Base-by-base conservation (phyloP, 2,113 vertebrate species). In the Hippocampus zosterae region DNA sequence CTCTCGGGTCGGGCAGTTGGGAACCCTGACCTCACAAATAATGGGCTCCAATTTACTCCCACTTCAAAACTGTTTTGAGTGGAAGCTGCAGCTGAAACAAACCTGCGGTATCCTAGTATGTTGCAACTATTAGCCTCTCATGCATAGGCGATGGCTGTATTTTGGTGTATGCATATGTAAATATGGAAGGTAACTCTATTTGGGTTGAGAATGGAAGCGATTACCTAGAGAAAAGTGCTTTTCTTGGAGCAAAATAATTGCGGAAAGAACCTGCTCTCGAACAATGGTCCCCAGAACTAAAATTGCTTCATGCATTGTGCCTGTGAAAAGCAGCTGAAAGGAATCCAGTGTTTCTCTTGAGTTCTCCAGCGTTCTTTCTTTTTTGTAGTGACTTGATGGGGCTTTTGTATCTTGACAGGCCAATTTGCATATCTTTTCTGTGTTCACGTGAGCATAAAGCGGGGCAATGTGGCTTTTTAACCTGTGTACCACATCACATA, bases 371-470 rank as follows among this genome's bases (percentile, higher is more conserved):
- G 65, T 63, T 19, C 18, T 16, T 72, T 65, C 73, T 63, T 59
- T 71, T 77, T 81, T 77, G 88, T 84, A 77, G 76, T 40, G 65
- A 56, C 81, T 81, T 86, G 88, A 91, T 88, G 81, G 81, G 77
- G 53, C 27, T 69, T 79, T 71, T 75, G 27, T 69, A 75, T 71
- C 52, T 83, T 91, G 91, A 92, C 90, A 89, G 87, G 86, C 86
- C 86, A 91, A 91, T 92, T 91, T 92, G 85, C 90, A 92, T 92
- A 91, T 90, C 86, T 82, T 91, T 84, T 77, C 80, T 80, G 86
- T 87, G 89, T 88, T 88, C 87, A 81, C 71, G 69, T 71, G 71
- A 84, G 86, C 88, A 87, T 88, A 82, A 91, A 92, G 91, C 84
- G 81, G 79, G 85, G 78, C 87, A 85, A 89, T 89, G 85, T 85